Evolutionary conservation across 2,113 vertebrate genomes (phyloP), one percentile per base, ranked within the genome.

Genomic region (Saimiri boliviensis): DNA sequence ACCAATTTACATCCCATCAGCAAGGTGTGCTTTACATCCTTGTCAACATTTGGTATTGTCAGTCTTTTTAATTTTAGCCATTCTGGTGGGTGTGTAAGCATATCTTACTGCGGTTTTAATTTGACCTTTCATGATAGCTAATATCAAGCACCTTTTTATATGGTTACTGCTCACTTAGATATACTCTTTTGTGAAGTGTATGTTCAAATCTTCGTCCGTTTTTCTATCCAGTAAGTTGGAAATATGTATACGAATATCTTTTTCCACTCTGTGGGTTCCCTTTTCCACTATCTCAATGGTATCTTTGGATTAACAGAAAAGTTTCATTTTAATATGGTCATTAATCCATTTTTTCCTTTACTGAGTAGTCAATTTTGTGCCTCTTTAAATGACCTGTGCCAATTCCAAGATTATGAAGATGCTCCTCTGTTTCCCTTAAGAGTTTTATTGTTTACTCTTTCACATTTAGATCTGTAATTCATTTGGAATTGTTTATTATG

Each of bases 211-310:
- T 63, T 74, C 83, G 52, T 54, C 27, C 23, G 66, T 92, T 95
- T 92, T 91, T 94, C 63, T 85, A 70, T 40, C 9, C 40, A 71
- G 42, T 88, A 85, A 58, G 37, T 92, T 86, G 68, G 14, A 91
- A 80, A 76, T 25, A 42, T 90, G 60, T 49, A 45, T 91, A 77
- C 21, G 77, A 91, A 82, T 91, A 85, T 66, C 17, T 86, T 92
- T 77, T 70, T 12, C 52, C 20, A 42, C 2, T 42, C 17, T 83
- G 3, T 85, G n/a, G 45, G 10, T 85, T 95, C 45, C n/a, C 35
- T 71, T 94, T 95, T 95, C 71, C 16, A 70, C 35, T 95, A 54
- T 90, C 54, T 45, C 49, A 97, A 9, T 92, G 35, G 40, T 79
- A 90, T 80, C 45, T 86, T 52, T 79, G 12, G 35, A 96, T 79